Evolutionary conservation across 2,797 vertebrate genomes (phyloP).

Genomic region (Anguilla anguilla): DNA sequence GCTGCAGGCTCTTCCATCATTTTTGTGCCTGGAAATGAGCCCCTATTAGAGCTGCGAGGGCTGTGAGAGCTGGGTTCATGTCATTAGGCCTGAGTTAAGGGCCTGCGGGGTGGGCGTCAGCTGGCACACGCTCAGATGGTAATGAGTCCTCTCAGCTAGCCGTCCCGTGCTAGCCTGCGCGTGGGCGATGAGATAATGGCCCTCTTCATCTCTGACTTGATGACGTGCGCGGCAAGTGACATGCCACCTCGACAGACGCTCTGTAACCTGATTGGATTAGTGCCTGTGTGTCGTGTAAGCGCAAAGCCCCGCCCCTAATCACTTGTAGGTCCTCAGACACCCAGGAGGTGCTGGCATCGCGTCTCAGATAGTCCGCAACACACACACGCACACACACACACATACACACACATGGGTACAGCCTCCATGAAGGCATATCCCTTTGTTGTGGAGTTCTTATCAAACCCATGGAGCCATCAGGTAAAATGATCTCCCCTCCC

Average conservation of each 20-base stretch:
- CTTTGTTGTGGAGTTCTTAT: slow-evolving; percentile 50
- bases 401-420: slow-evolving; percentile 34
- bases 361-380: not conserved
- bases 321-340: not conserved
- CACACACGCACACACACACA: slow-evolving; percentile 30
- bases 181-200: slow-evolving; percentile 8
- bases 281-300: not conserved
- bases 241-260: not conserved
- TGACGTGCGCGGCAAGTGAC: not conserved
- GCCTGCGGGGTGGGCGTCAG: not conserved
- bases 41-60: not conserved
- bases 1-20: not conserved
- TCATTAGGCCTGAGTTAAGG: not conserved
- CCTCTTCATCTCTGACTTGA: slow-evolving; percentile 9
- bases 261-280: slow-evolving; percentile 25
- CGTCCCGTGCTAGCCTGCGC: not conserved
- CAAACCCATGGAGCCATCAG: not conserved
- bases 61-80: not conserved
- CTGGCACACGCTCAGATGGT: not conserved
- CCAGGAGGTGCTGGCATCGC: not conserved
- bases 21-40: not conserved
- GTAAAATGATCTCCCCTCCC: slow-evolving; percentile 27
- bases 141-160: not conserved
- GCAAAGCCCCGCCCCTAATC: not conserved
- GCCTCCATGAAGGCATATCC: slow-evolving; percentile 40